Evolutionary conservation across 35 echinoderm and acorn worm genomes (phyloP), one percentile per base, ranked within the genome.

Genomic region (Eucidaris tribuloides): DNA sequence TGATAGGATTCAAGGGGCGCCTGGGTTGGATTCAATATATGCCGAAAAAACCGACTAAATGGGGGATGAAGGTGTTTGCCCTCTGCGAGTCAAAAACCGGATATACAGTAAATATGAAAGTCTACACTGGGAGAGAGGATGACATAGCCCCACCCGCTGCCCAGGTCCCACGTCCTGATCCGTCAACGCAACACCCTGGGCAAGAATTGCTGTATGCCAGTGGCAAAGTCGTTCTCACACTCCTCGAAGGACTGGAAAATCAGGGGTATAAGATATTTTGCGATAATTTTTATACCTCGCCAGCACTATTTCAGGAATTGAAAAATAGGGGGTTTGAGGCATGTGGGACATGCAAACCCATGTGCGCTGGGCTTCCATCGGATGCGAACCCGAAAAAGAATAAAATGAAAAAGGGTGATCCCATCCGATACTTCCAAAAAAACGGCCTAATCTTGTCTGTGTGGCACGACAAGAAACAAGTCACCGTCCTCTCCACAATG

Each of bases 1-100:
- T 84, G 63, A 84, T 84, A 33, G 5, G 42, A 19, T 84, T 68
- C 82, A 84, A 72, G 42, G 82, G 62, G 5, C 45, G 82, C 36
- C 41, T 84, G 24, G 36, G 59, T 4, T 84, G 68, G 32, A 82
- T 59, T 27, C 80, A 82, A 38, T 82, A 60, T 30, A 81, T 81
- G 79, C 79, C 79, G 14, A 28, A 35, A 27, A 81, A 81, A n/a
- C n/a, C n/a, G n/a, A n/a, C n/a, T n/a, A n/a, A n/a, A n/a, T n/a
- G n/a, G n/a, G n/a, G n/a, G n/a, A 58, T 81, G 48, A 81, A 81
- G 22, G 43, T 25, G n/a, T 56, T 41, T 41, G 79, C 61, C 3
- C 40, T 81, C 5, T 54, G 80, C 44, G 80, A 82, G 0, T 62
- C 56, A 24, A 5, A 63, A 7, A 82, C 49, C 24, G 80, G 80